Percentiles rank a stretch among this genome's conserved stretches.
Conservation (phyloP, 1,140 invertebrate species). For the Triops longicaudatus region DNA sequence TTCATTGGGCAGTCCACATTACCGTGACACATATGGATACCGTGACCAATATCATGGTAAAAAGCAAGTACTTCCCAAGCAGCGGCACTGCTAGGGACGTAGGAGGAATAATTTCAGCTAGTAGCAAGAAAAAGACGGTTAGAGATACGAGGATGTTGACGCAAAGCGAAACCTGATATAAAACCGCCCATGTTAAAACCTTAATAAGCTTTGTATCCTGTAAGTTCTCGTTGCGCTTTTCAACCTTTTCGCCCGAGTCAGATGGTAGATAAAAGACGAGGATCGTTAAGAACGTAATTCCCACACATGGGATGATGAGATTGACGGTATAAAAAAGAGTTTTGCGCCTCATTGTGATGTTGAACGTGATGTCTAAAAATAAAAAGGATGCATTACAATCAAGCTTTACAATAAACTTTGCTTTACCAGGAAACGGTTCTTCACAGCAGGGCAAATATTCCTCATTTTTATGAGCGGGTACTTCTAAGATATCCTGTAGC, state of each 20-base stretch:
- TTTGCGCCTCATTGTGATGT: slow-evolving; percentile 85
- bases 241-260: slow-evolving; percentile 86
- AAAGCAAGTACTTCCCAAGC: slow-evolving; percentile 88
- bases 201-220: no score
- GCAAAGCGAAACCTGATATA: slow-evolving; percentile 58
- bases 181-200: neutral
- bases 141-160: slow-evolving; percentile 96
- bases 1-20: neutral
- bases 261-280: slow-evolving; percentile 93
- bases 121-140: slow-evolving; percentile 94
- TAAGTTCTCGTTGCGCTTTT: neutral
- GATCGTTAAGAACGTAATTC: slow-evolving; percentile 85
- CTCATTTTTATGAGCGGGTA: slow-evolving; percentile 76
- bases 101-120: slow-evolving; percentile 95
- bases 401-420: neutral
- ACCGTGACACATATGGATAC: slow-evolving; percentile 91
- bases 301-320: slow-evolving; percentile 81
- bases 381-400: neutral
- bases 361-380: slow-evolving; percentile 66
- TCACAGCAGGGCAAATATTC: slow-evolving; percentile 50
- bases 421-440: slow-evolving; percentile 61
- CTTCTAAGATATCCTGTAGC: slow-evolving; percentile 61
- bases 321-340: slow-evolving; percentile 88
- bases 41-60: slow-evolving; percentile 96
- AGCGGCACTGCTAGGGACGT: slow-evolving; percentile 95